Evolutionary conservation across 2,888 invertebrate species (phyloP).

Genomic region (Plagodis dolabraria): DNA sequence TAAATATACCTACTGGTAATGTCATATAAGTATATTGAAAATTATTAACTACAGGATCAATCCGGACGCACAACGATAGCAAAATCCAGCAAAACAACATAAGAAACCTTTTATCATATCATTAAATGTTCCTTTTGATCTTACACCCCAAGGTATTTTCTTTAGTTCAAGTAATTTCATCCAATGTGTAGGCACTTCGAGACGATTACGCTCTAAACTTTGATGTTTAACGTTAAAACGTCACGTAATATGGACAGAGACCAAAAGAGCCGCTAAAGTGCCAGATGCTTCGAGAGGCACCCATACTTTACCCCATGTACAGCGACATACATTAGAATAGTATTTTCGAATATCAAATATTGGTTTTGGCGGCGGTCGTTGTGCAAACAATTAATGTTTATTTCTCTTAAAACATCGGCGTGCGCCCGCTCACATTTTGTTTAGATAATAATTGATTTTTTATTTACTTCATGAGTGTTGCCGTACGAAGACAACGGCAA

Average conservation of each 20-base stretch:
- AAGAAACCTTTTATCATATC: too few species aligned
- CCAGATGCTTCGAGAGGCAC: slow-evolving; percentile 65
- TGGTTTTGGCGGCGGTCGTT: slow-evolving; percentile 80
- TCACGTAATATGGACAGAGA: slow-evolving; percentile 64
- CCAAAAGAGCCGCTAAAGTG: slow-evolving; percentile 79
- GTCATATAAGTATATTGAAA: too few species aligned
- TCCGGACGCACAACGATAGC: too few species aligned
- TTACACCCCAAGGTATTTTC: too few species aligned
- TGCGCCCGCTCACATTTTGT: slow-evolving; percentile 78
- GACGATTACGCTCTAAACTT: slow-evolving; percentile 20
- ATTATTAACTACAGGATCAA: too few species aligned
- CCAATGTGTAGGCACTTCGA: slow-evolving; percentile 1
- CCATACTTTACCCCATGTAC: slow-evolving; percentile 51
- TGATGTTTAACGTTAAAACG: slow-evolving; percentile 44
- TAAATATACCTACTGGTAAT: background rate
- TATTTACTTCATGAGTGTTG: slow-evolving; percentile 75
- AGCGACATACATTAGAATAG: slow-evolving; percentile 82
- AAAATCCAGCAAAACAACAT: too few species aligned
- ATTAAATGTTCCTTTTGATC: too few species aligned
- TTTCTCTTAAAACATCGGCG: slow-evolving; percentile 82
- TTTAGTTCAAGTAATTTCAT: background rate
- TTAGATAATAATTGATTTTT: slow-evolving; percentile 81
- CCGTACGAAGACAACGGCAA: slow-evolving; percentile 66
- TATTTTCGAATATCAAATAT: slow-evolving; percentile 84
- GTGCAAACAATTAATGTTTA: slow-evolving; percentile 81